phyloP scores from a whole-genome alignment of 2,113 vertebrate genomes.

The Gnathonemus echidnorhynchus region DNA sequence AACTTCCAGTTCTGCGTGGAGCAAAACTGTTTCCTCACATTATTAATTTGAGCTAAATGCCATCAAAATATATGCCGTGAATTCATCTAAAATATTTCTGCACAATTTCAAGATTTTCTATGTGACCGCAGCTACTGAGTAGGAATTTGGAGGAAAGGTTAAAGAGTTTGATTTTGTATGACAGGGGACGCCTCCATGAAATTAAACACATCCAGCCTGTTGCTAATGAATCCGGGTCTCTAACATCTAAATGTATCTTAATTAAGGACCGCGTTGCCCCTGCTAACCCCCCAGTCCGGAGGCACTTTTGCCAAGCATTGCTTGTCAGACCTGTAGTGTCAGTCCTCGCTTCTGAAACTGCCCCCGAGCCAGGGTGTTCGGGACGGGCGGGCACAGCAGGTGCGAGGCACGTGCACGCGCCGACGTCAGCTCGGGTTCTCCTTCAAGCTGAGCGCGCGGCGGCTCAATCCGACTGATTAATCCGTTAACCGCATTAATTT shows the following conservation, averaged over 20 bases:
- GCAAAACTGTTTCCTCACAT: neutral
- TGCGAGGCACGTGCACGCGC: neutral
- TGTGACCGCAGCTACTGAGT: neutral
- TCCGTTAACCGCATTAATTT: neutral
- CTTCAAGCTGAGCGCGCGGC: neutral
- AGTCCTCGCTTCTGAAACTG: neutral
- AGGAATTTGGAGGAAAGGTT: neutral
- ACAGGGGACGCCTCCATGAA: neutral
- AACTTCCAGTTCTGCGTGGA: neutral
- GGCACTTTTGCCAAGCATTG: neutral
- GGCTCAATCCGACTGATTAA: neutral
- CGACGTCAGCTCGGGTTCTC: neutral
- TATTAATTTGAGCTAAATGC: neutral
- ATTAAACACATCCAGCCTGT: neutral
- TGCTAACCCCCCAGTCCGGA: neutral
- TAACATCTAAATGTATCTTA: conserved; percentile 8
- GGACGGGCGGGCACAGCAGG: neutral
- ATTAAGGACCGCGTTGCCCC: neutral
- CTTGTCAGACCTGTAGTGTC: neutral
- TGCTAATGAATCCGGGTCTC: neutral
- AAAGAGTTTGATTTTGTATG: neutral
- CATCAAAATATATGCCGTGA: neutral
- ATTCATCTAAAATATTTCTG: neutral
- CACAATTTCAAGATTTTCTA: neutral
- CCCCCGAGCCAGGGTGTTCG: neutral